These are phyloP conservation scores for Eurystomus glaucurus DNA, from an alignment of 2,797 vertebrate genomes.

Conservation along the genomic window DNA sequence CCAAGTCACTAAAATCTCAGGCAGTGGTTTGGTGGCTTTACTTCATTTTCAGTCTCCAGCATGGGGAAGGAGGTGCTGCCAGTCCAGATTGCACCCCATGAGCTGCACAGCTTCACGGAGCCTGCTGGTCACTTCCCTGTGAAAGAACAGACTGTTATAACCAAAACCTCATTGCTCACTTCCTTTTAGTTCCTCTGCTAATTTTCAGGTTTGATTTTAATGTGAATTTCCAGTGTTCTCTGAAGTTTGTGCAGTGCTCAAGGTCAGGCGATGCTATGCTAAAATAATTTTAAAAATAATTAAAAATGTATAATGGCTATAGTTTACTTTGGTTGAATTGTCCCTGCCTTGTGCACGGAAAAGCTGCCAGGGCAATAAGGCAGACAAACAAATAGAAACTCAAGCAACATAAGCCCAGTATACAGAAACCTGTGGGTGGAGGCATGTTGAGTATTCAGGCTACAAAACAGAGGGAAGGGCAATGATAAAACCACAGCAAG, in stretches of 20 bases:
- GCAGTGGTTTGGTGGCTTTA: neutral
- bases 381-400: neutral
- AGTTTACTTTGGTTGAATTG: neutral
- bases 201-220: neutral
- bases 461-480: neutral
- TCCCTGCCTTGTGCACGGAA: neutral
- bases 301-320: neutral
- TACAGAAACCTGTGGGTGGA: neutral
- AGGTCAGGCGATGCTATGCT: neutral
- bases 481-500: neutral
- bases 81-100: rapidly evolving
- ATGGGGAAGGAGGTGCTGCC: neutral
- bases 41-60: neutral
- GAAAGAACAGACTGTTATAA: neutral
- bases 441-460: neutral
- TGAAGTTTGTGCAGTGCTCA: neutral
- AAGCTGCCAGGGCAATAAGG: neutral
- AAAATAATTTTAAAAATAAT: too few species aligned
- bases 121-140: neutral
- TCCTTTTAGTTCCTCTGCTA: neutral
- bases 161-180: neutral
- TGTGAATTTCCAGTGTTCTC: neutral
- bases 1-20: neutral
- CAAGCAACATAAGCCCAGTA: neutral
- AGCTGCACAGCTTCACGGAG: neutral